Evolutionary conservation across 1,140 invertebrate genomes (phyloP).

Genomic region (Dendroctonus ponderosae): DNA sequence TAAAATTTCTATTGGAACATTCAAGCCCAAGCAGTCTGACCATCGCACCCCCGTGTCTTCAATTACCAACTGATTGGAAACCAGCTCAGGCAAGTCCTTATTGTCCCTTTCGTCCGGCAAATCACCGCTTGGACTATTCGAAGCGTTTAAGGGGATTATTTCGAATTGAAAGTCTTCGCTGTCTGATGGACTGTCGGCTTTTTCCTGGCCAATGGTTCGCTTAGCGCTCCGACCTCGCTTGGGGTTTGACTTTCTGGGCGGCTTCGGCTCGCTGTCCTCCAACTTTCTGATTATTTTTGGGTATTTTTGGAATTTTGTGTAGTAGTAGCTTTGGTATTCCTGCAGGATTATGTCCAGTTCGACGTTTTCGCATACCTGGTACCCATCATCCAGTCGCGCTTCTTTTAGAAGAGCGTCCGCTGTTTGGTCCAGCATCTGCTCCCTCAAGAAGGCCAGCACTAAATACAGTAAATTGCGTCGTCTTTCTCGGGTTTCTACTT

Average conservation of each 20-base stretch:
- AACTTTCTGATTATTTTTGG: constrained; percentile 72
- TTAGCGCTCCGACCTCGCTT: constrained; percentile 15
- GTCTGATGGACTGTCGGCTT: constrained; percentile 17
- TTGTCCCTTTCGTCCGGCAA: not conserved
- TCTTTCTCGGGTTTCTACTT: constrained; percentile 61
- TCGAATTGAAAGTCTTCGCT: constrained; percentile 39
- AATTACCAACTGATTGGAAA: constrained; percentile 14
- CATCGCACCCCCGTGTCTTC: constrained; percentile 57
- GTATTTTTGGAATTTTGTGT: constrained; percentile 80
- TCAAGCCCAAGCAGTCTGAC: constrained; percentile 73
- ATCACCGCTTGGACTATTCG: not conserved
- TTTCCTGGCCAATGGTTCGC: constrained; percentile 1
- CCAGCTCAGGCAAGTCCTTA: constrained; percentile 15
- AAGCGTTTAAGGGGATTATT: constrained; percentile 29
- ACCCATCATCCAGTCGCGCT: constrained; percentile 63
- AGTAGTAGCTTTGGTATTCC: constrained; percentile 87
- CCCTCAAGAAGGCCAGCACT: constrained; percentile 71
- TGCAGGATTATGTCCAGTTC: constrained; percentile 83
- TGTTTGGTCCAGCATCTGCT: constrained; percentile 68
- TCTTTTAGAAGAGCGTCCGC: constrained; percentile 64
- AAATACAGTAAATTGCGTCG: constrained; percentile 76
- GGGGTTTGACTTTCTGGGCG: not conserved
- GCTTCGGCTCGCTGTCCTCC: constrained; percentile 15
- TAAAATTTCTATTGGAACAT: constrained; percentile 77
- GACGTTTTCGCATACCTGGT: constrained; percentile 86